Conservation (phyloP, 1,140 invertebrate species). For the Saccostrea echinata region DNA sequence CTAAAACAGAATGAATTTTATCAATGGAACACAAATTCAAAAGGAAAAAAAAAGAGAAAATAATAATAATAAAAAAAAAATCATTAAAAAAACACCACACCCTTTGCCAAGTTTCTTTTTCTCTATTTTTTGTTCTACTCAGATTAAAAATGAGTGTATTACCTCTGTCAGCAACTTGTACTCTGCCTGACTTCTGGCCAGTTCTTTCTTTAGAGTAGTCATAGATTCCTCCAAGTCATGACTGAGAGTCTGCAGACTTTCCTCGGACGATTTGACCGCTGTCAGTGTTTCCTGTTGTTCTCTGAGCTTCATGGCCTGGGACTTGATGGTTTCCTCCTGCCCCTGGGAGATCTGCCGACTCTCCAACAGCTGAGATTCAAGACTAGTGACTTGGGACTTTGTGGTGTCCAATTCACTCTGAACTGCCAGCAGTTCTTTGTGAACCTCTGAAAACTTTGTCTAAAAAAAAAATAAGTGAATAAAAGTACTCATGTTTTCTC, state of each 20-base stretch:
- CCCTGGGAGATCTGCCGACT: slow-evolving; percentile 32
- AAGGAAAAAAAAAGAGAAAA: too few species aligned
- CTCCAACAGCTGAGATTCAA: slow-evolving; percentile 14
- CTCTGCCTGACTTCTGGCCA: slow-evolving; percentile 54
- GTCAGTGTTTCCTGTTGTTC: slow-evolving; percentile 22
- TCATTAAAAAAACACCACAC: too few species aligned
- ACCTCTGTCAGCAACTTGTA: slow-evolving; percentile 50
- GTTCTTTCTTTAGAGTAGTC: slow-evolving; percentile 45
- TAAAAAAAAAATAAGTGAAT: slow-evolving; percentile 47
- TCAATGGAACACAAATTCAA: not conserved
- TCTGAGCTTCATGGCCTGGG: slow-evolving; percentile 28
- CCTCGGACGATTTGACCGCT: slow-evolving; percentile 37
- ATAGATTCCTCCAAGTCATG: slow-evolving; percentile 40
- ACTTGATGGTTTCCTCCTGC: slow-evolving; percentile 1
- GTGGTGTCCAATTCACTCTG: slow-evolving; percentile 55
- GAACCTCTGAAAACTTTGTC: slow-evolving; percentile 55
- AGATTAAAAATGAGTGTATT: not conserved
- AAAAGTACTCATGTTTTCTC: too few species aligned
- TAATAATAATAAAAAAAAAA: too few species aligned
- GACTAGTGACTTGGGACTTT: slow-evolving; percentile 10
- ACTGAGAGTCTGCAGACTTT: not conserved
- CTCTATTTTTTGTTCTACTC: not conserved
- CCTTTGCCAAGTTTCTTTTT: too few species aligned
- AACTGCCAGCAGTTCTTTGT: slow-evolving; percentile 46
- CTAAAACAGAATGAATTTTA: slow-evolving; percentile 48